phyloP scores from a whole-genome alignment of 2,113 vertebrate species.

The Edolisoma coerulescens region DNA sequence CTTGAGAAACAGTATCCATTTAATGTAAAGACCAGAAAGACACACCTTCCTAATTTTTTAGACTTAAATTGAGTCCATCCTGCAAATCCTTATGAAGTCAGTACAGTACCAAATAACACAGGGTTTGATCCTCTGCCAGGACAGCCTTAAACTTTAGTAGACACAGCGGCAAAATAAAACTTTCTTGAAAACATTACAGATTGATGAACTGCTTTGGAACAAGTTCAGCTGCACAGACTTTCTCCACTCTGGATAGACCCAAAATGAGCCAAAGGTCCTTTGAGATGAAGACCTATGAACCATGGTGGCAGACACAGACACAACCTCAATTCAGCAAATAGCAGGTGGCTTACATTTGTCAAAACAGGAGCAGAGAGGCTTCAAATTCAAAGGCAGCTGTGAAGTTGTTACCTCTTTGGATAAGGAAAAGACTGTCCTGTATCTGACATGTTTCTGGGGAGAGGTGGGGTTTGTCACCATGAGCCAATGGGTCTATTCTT shows the following conservation, averaged over 20 bases:
- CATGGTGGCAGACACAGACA: not conserved
- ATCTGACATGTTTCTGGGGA: not conserved
- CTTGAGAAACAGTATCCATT: slow-evolving; percentile 24
- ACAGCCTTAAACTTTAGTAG: slow-evolving; percentile 58
- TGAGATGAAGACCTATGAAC: slow-evolving; percentile 23
- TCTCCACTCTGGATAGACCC: slow-evolving; percentile 41
- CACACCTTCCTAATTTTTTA: slow-evolving; percentile 51
- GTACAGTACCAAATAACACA: slow-evolving; percentile 27
- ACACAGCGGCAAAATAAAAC: slow-evolving; percentile 65
- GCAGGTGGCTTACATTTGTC: slow-evolving; percentile 4
- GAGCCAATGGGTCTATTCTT: not conserved
- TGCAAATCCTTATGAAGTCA: slow-evolving; percentile 63
- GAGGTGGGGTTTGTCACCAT: not conserved
- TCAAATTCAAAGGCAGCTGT: not conserved
- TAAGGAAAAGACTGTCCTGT: not conserved
- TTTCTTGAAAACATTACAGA: slow-evolving; percentile 71
- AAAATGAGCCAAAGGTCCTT: slow-evolving; percentile 41
- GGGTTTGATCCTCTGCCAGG: slow-evolving; percentile 68
- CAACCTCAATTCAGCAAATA: not conserved
- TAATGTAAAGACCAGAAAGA: slow-evolving; percentile 55
- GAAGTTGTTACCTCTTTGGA: not conserved
- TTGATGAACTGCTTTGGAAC: slow-evolving; percentile 72
- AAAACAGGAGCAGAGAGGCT: not conserved
- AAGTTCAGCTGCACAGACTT: slow-evolving; percentile 57
- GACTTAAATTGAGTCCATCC: slow-evolving; percentile 62